Base-by-base conservation (phyloP, 2,113 vertebrate genomes). In the Collichthys lucidus region DNA sequence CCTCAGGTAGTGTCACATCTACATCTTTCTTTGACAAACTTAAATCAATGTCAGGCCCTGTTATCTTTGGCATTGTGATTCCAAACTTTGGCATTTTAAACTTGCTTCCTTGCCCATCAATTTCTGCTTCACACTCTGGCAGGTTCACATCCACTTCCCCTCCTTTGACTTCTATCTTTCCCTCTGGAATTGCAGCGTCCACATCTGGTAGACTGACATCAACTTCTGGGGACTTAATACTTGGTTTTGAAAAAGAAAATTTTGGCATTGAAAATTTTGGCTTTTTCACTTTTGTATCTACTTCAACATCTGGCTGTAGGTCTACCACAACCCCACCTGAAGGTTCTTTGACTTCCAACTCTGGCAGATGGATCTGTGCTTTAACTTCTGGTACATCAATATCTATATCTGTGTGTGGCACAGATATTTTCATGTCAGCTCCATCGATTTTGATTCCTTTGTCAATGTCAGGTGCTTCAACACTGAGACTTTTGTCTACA, bases 221-320 rank as follows among this genome's bases (percentile, higher is more conserved):
- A 40, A 79, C 42, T 49, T 87, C 86, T 66, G 89, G 47, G 19
- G 24, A 8, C 50, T 90, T 85, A 17, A 74, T 47, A 61, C 87
- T 92, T 76, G 85, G 49, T 82, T 91, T 93, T 77, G 90, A 88
- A 68, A 94, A 91, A 70, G 92, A 93, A 89, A 94, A 78, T 35
- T 9, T 91, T 0, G 93, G 82, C 49, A 93, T 50, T 55, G 91
- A 89, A 71, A 93, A 89, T 59, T 75, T 84, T 70, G 77, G 14
- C 64, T 85, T 93, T 59, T 93, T 94, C 4, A 83, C 49, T 88
- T 91, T 93, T 44, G 84, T 26, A 66, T 93, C 91, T 46, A 52
- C 4, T 26, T 72, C 80, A 68, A 85, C 72, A 56, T 53, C 62
- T 44, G 81, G 74, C 35, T 82, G 64, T 72, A 83, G 83, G 46